Evolutionary conservation across 2,797 vertebrate species (phyloP).

Genomic region (Lepidocolaptes lacrymiger): DNA sequence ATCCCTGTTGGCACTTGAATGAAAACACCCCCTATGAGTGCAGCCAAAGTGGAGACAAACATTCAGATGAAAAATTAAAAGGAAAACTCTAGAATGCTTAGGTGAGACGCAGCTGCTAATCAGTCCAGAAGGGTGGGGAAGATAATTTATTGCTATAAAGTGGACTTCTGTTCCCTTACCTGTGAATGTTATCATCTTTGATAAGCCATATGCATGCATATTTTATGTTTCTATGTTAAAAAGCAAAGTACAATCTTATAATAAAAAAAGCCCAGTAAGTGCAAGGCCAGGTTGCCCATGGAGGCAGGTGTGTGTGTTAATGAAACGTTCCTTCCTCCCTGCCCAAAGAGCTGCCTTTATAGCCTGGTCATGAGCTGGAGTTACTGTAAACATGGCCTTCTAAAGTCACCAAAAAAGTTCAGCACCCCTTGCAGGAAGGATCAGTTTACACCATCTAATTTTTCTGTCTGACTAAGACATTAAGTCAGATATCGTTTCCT

Average conservation of each 20-base stretch:
- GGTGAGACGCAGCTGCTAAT: slow-evolving; percentile 43
- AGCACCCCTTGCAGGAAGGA: slow-evolving; percentile 67
- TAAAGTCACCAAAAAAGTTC: slow-evolving; percentile 75
- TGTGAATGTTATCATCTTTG: slow-evolving; percentile 76
- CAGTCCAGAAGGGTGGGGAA: slow-evolving; percentile 74
- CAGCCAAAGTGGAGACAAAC: slow-evolving; percentile 31
- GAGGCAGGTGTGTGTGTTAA: not conserved
- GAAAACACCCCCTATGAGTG: not conserved
- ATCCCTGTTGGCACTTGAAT: not conserved
- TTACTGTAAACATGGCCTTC: slow-evolving; percentile 74
- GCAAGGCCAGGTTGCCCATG: not conserved
- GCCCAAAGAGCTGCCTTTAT: slow-evolving; percentile 34
- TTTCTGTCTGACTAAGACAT: slow-evolving; percentile 78
- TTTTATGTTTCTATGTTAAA: slow-evolving; percentile 68
- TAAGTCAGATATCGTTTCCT: slow-evolving; percentile 70
- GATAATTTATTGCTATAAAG: slow-evolving; percentile 78
- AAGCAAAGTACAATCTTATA: slow-evolving; percentile 66
- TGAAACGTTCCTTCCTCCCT: slow-evolving; percentile 16
- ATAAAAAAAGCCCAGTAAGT: not conserved
- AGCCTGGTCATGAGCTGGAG: slow-evolving; percentile 62
- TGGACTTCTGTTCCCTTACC: slow-evolving; percentile 75
- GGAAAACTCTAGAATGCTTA: slow-evolving; percentile 35
- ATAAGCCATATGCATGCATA: slow-evolving; percentile 69
- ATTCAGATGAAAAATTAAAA: slow-evolving; percentile 50
- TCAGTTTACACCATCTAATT: slow-evolving; percentile 76